Conservation (phyloP, 2,113 vertebrate genomes). For the Neotragus moschatus region DNA sequence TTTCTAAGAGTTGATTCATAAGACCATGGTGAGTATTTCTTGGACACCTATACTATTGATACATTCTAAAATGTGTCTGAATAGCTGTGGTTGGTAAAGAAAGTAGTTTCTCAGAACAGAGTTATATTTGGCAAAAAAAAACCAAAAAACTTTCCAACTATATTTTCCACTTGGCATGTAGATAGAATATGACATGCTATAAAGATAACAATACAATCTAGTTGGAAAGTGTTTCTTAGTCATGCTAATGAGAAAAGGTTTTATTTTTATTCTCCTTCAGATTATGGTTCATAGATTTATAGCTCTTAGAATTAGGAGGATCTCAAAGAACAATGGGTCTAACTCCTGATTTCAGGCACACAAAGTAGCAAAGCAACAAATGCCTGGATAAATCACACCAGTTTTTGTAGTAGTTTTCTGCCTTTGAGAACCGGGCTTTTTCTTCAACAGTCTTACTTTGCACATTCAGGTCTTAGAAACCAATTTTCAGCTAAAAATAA, state of each 20-base stretch:
- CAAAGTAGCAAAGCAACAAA: not conserved
- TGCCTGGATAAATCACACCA: not conserved
- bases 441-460: not conserved
- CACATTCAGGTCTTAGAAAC: not conserved
- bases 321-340: not conserved
- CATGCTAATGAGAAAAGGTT: not conserved
- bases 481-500: not conserved
- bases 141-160: not conserved
- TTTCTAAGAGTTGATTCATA: not conserved
- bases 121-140: not conserved
- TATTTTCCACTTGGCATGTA: conserved; percentile 21
- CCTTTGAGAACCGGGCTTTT: not conserved
- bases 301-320: not conserved
- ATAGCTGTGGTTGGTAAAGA: conserved; percentile 27
- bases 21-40: not conserved
- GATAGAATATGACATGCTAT: not conserved
- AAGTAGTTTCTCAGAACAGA: conserved; percentile 46
- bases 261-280: conserved; percentile 19
- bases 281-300: not conserved
- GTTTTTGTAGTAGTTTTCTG: not conserved
- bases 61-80: conserved; percentile 17
- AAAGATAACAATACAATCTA: conserved; percentile 9
- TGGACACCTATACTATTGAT: not conserved
- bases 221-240: conserved; percentile 31
- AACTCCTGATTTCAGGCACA: not conserved